Base-by-base conservation (phyloP, 92 coral and sea anemone genomes). In the Ricordea florida region DNA sequence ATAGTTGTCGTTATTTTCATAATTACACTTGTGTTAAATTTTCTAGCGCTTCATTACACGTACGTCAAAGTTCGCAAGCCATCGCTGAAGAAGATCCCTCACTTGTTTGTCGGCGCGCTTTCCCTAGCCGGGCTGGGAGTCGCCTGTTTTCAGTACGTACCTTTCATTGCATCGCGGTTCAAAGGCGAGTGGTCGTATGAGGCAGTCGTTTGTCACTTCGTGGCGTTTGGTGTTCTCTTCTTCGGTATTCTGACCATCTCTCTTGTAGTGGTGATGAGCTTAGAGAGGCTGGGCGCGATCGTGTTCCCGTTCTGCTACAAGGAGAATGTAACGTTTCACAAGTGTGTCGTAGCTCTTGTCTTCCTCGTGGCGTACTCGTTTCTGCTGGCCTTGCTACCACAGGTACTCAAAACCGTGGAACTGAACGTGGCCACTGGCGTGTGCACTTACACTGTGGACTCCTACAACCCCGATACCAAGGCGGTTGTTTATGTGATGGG, bases 231-330 rank as follows among this genome's bases (percentile, higher is more conserved):
- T 17, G 80, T 91, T 27, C 84, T 91, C 26, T 71, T 91, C 22
- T 91, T 91, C 55, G 97, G 97, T 5, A 87, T 89, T 22, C 44
- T 91, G 31, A 91, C 97, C 6, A 91, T 91, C 45, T 87, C 91
- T 62, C 71, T 91, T 35, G 97, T 91, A 4, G 97, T 91, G 2
- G 29, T 87, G 70, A 91, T 91, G 97, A 87, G 93, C 27, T 56
- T 87, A 17, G 97, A 91, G 51, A 72, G 97, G 24, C 83, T 91
- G 0, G 85, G 88, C 14, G 97, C 97, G 3, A 87, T 91, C 42
- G 93, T 87, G 22, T 91, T 91, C 44, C 97, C 97, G 1, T 91
- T 91, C 57, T 87, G 69, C 62, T 91, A 91, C 75, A 91, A 87
- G 68, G 93, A 91, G 61, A 84, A 85, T 31, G 90, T 88, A 43